Conservation (phyloP, 2,113 vertebrate genomes). For the Dasyprocta punctata region DNA sequence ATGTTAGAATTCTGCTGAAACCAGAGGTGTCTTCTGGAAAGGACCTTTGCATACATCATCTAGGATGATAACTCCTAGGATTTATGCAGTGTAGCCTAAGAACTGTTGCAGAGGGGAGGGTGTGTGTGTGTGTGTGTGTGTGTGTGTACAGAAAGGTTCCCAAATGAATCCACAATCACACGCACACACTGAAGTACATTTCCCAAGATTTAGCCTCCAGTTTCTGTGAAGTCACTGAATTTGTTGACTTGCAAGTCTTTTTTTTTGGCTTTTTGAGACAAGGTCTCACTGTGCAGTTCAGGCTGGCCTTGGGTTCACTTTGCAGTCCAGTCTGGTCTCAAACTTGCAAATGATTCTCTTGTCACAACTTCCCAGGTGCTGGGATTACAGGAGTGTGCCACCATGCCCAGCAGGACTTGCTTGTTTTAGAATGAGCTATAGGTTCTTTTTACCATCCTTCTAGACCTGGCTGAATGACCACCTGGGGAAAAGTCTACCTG, state of each 20-base stretch:
- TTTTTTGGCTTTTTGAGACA: too few species aligned
- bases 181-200: neutral
- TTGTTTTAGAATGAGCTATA: neutral
- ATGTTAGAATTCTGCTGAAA: conserved; percentile 47
- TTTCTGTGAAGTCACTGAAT: neutral
- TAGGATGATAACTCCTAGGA: neutral
- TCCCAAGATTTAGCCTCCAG: neutral
- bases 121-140: neutral
- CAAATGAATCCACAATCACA: fast-evolving
- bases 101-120: neutral
- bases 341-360: too few species aligned
- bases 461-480: neutral
- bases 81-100: neutral
- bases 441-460: neutral
- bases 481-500: neutral
- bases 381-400: too few species aligned
- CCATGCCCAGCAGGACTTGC: too few species aligned
- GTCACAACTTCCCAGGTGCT: too few species aligned
- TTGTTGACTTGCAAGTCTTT: neutral
- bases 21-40: conserved; percentile 55
- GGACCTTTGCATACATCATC: neutral
- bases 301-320: too few species aligned
- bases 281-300: too few species aligned
- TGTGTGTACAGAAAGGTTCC: neutral
- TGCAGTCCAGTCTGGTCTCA: too few species aligned